Conservation (phyloP, 2,113 vertebrate species). For the Alexandromys fortis region DNA sequence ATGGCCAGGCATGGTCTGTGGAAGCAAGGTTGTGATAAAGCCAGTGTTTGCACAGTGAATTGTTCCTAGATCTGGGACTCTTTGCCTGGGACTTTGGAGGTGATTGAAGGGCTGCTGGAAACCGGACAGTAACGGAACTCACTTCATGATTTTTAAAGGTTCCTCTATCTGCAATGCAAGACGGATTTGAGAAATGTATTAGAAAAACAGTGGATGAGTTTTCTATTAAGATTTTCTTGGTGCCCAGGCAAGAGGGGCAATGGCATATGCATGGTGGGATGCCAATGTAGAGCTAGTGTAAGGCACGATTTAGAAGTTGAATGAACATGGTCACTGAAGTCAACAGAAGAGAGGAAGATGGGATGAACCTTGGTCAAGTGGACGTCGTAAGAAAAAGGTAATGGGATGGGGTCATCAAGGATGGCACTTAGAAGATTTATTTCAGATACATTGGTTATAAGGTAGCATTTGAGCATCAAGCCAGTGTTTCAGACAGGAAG, state of each 20-base stretch:
- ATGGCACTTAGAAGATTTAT: neutral
- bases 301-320: neutral
- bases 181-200: too few species aligned
- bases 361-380: neutral
- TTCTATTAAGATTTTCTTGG: neutral
- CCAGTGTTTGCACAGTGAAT: accelerated
- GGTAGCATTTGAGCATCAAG: neutral
- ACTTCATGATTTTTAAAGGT: neutral
- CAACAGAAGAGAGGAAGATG: neutral
- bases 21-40: neutral
- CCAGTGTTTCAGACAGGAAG: constrained; percentile 17
- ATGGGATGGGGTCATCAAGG: neutral
- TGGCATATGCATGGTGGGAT: neutral
- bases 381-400: neutral
- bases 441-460: constrained; percentile 10
- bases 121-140: neutral
- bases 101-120: neutral
- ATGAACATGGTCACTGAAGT: neutral
- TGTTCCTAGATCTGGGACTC: neutral
- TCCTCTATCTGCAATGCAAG: neutral
- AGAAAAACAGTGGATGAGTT: neutral
- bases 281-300: neutral
- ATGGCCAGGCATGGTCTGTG: neutral
- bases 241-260: neutral
- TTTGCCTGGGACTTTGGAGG: neutral